Evolutionary conservation across 2,113 vertebrate species (phyloP).

Genomic region (Trochalopteron elliotii): DNA sequence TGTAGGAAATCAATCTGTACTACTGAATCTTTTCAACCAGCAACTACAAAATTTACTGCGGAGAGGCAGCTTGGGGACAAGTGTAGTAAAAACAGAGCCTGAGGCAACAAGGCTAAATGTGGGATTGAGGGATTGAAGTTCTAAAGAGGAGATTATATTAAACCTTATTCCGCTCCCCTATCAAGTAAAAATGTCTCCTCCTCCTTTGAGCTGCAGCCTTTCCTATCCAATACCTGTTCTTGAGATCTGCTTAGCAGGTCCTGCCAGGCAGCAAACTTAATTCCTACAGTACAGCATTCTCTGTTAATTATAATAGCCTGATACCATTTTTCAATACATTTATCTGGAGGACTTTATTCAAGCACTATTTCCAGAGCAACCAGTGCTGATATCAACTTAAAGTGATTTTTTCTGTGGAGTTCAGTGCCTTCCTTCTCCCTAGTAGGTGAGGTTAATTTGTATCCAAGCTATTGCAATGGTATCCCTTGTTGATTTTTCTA

Average conservation of each 20-base stretch:
- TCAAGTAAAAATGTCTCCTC: constrained; percentile 40
- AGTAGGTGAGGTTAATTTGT: constrained; percentile 12
- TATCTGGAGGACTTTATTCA: not conserved
- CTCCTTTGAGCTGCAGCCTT: constrained; percentile 50
- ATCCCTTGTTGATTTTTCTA: constrained; percentile 46
- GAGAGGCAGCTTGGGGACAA: constrained; percentile 74
- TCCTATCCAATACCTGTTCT: constrained; percentile 20
- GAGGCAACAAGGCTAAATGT: constrained; percentile 73
- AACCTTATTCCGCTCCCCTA: constrained; percentile 52
- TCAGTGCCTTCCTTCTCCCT: not conserved
- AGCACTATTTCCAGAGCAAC: constrained; percentile 20
- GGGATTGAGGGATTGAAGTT: constrained; percentile 72
- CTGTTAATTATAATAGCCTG: constrained; percentile 32
- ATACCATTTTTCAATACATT: not conserved
- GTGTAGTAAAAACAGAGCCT: constrained; percentile 58
- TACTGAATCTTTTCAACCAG: constrained; percentile 76
- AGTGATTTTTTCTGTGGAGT: not conserved
- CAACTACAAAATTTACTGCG: constrained; percentile 75
- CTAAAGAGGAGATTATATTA: constrained; percentile 72
- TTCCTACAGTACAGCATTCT: not conserved
- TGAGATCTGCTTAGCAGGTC: constrained; percentile 3
- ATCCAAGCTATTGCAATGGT: constrained; percentile 9
- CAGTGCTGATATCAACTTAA: not conserved
- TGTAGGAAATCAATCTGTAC: constrained; percentile 82
- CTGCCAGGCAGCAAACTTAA: not conserved